phyloP scores from a whole-genome alignment of 2,113 vertebrate species.

The Pachycephala philippinensis region DNA sequence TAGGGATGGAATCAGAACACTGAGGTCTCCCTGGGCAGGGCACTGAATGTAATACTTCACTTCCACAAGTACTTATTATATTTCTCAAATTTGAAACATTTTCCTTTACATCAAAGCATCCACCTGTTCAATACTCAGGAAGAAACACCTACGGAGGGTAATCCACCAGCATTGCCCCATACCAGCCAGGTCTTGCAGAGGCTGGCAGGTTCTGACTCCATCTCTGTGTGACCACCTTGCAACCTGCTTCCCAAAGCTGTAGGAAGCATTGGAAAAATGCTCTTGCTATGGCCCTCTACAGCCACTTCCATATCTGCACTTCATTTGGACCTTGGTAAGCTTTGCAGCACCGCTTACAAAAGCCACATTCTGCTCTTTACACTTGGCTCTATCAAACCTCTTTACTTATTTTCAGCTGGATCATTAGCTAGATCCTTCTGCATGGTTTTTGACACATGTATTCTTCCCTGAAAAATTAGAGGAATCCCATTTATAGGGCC shows the following conservation, averaged over 20 bases:
- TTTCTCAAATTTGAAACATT: neutral
- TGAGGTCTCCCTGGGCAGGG: neutral
- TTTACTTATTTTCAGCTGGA: neutral
- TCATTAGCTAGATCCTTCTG: neutral
- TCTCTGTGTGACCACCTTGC: neutral
- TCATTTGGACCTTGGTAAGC: neutral
- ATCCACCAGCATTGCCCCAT: neutral
- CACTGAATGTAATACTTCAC: neutral
- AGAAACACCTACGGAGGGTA: neutral
- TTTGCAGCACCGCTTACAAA: neutral
- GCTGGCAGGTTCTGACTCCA: rapidly evolving
- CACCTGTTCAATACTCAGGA: neutral
- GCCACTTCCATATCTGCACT: neutral
- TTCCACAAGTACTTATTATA: neutral
- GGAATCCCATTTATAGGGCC: neutral
- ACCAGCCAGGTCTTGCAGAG: neutral
- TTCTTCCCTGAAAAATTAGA: neutral
- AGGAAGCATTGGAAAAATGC: neutral
- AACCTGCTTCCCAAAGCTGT: neutral
- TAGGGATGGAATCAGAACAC: neutral
- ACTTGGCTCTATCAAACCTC: neutral
- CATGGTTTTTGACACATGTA: neutral
- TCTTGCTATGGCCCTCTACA: neutral
- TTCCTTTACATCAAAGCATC: neutral
- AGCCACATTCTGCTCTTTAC: neutral